phyloP scores from a whole-genome alignment of 2,113 vertebrate species.

The Mirounga angustirostris region DNA sequence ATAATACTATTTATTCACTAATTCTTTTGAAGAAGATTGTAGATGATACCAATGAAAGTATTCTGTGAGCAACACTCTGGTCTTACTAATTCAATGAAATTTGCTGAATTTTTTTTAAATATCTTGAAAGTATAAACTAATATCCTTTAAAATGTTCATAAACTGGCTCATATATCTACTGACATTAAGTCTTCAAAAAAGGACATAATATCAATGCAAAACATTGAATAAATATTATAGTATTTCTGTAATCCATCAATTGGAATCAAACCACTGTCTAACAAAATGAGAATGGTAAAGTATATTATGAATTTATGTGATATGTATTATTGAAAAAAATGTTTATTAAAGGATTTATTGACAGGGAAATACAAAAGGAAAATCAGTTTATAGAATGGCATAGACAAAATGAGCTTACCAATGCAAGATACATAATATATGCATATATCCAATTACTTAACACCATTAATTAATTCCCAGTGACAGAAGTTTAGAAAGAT shows the following conservation, averaged over 20 bases:
- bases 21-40: background rate
- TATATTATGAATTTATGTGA: background rate
- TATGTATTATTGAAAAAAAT: background rate
- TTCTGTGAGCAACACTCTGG: background rate
- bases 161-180: background rate
- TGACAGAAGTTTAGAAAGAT: background rate
- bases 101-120: background rate
- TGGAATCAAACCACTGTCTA: background rate
- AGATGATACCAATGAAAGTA: background rate
- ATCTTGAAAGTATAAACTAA: background rate
- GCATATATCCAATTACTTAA: background rate
- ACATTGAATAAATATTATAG: background rate
- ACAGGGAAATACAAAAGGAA: background rate
- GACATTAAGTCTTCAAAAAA: background rate
- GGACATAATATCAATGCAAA: background rate
- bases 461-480: background rate
- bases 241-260: background rate
- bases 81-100: background rate
- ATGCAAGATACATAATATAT: background rate
- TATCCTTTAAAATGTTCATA: background rate
- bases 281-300: background rate
- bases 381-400: background rate
- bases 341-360: background rate
- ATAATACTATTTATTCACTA: background rate
- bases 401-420: background rate